Conservation (phyloP, 1,140 invertebrate species). For the Ganaspis sp. region DNA sequence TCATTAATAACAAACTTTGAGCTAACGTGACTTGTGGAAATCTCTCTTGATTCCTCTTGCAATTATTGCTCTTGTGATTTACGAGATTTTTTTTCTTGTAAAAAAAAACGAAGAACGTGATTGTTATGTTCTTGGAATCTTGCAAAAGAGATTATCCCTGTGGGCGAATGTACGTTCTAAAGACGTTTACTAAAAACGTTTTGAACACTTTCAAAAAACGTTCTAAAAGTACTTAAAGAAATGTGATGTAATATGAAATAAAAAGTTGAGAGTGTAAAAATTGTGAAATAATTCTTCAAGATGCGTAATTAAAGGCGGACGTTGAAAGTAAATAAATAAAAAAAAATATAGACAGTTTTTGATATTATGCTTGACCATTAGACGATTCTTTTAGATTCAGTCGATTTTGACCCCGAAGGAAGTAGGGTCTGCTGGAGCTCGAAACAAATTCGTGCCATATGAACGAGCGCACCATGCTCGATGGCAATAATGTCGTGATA, state of each 20-base stretch:
- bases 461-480: slow-evolving; percentile 42
- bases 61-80: not conserved
- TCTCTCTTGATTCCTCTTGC: not conserved
- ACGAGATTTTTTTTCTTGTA: not conserved
- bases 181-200: no score
- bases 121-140: not conserved
- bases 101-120: not conserved
- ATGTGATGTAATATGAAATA: no score
- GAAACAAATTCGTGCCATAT: slow-evolving; percentile 50
- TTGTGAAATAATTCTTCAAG: no score
- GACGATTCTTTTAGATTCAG: not conserved
- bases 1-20: slow-evolving; percentile 27
- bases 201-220: no score
- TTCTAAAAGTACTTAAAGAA: no score
- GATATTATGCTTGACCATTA: not conserved
- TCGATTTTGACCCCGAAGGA: slow-evolving; percentile 37
- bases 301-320: no score
- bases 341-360: not conserved
- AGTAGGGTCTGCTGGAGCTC: slow-evolving; percentile 53
- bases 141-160: no score
- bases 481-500: slow-evolving; percentile 27
- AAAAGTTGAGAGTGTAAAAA: no score
- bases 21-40: not conserved
- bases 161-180: no score
- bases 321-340: no score